A percentile compares a stretch with the other conserved stretches of the same genome.
Conservation (phyloP, 2,888 invertebrate genomes). For the Xestia rhomboidea region DNA sequence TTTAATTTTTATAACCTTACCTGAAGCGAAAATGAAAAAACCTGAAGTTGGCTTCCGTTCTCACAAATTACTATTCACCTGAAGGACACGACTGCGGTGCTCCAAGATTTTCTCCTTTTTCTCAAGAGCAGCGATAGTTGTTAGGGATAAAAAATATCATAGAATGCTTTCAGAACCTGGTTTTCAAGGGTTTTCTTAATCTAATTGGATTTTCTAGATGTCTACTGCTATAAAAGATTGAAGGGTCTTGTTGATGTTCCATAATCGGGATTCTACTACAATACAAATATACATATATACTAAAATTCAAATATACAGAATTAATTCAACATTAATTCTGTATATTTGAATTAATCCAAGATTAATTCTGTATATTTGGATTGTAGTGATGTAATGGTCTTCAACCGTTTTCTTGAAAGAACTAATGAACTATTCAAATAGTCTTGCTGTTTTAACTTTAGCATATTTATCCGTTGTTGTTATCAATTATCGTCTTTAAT, state of each 20-base stretch:
- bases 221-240: not conserved
- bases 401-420: slow-evolving; percentile 8
- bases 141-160: not conserved
- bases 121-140: slow-evolving; percentile 6
- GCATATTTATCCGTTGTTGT: not conserved
- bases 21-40: slow-evolving; percentile 32
- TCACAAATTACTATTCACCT: slow-evolving; percentile 41
- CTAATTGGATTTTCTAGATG: slow-evolving; percentile 18
- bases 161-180: slow-evolving; percentile 16
- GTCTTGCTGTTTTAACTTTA: not conserved
- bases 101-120: slow-evolving; percentile 13
- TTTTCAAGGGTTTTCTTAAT: slow-evolving; percentile 4
- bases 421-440: slow-evolving; percentile 9
- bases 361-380: not conserved
- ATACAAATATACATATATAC: too few species aligned
- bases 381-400: slow-evolving; percentile 4
- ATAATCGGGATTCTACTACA: not conserved
- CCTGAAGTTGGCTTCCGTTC: slow-evolving; percentile 26
- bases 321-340: too few species aligned
- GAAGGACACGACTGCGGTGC: slow-evolving; percentile 15
- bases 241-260: not conserved
- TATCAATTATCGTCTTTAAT: slow-evolving; percentile 6
- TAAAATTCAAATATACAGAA: too few species aligned
- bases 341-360: not conserved
- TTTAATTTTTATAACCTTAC: slow-evolving; percentile 34